phyloP scores from a whole-genome alignment of 2,888 invertebrate species.

The Gymnocheta viridis region DNA sequence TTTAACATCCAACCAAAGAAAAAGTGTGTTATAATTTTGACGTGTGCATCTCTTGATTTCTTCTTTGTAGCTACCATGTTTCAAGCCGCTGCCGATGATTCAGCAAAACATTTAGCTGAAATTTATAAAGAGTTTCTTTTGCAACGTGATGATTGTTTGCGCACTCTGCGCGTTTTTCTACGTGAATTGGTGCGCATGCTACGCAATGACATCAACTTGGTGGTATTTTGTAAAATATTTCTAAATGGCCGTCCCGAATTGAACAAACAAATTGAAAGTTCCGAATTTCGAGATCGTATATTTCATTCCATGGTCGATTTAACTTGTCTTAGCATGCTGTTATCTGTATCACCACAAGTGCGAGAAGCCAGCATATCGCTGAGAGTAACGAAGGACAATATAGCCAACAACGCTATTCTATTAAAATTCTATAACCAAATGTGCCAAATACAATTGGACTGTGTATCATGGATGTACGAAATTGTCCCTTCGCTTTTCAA shows the following conservation, averaged over 20 bases:
- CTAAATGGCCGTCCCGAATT: conserved; percentile 85
- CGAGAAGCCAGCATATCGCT: conserved; percentile 85
- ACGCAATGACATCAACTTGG: conserved; percentile 90
- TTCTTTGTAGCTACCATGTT: conserved; percentile 88
- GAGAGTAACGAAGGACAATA: conserved; percentile 83
- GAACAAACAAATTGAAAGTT: conserved; percentile 84
- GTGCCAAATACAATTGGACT: conserved; percentile 90
- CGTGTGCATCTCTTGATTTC: no score
- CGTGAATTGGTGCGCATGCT: conserved; percentile 94
- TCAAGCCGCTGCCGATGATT: conserved; percentile 90
- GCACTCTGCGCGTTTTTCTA: conserved; percentile 91
- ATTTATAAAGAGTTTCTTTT: conserved; percentile 93
- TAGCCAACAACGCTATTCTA: conserved; percentile 78
- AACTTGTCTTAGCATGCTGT: conserved; percentile 91
- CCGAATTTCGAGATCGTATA: conserved; percentile 91
- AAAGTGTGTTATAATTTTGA: no score
- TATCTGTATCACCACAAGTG: conserved; percentile 88
- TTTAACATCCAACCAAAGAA: neutral
- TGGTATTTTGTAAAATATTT: conserved; percentile 90
- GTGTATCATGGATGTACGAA: conserved; percentile 94
- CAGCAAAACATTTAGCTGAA: conserved; percentile 92
- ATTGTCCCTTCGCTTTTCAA: conserved; percentile 89
- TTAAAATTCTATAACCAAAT: conserved; percentile 81
- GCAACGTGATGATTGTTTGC: conserved; percentile 94
- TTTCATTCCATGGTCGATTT: conserved; percentile 93